Evolutionary conservation across 2,113 vertebrate species (phyloP).

Genomic region (Phyllostomus hastatus): DNA sequence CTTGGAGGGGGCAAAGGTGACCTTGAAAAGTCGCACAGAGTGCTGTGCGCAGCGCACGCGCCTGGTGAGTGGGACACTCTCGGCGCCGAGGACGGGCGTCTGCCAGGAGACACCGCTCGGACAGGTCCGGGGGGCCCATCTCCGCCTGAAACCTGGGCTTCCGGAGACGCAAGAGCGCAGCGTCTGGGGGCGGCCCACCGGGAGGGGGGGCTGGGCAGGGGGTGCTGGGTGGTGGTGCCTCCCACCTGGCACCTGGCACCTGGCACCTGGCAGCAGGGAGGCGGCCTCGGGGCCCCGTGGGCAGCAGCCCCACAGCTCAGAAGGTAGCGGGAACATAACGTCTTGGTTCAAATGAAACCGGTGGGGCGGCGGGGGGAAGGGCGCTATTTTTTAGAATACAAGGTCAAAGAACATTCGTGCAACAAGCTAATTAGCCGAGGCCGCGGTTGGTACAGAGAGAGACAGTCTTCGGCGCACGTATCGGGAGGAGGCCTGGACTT

Average conservation of each 20-base stretch:
- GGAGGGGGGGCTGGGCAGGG: too few relatives aligned
- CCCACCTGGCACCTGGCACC: fast-evolving
- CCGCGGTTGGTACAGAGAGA: background rate
- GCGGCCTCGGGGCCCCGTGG: fast-evolving
- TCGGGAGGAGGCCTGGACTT: background rate
- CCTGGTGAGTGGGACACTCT: too few relatives aligned
- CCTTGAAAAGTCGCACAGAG: too few relatives aligned
- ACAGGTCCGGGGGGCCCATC: background rate
- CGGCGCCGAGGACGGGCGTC: too few relatives aligned
- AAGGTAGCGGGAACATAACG: background rate
- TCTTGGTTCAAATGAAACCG: background rate
- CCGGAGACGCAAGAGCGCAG: fast-evolving
- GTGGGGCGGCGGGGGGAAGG: background rate
- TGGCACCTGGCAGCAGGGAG: background rate
- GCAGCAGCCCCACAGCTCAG: fast-evolving
- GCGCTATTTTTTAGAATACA: background rate
- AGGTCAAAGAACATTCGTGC: background rate
- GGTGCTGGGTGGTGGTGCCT: fast-evolving
- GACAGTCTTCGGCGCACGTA: fast-evolving
- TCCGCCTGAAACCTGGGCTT: background rate
- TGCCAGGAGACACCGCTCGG: too few relatives aligned
- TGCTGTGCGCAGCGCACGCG: too few relatives aligned
- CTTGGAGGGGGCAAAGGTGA: too few relatives aligned
- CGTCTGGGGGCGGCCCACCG: background rate
- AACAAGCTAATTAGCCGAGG: background rate